Percentiles rank a stretch among this genome's conserved stretches.
phyloP scores from a whole-genome alignment of 2,888 invertebrate genomes.

The Malthinus flaveolus region DNA sequence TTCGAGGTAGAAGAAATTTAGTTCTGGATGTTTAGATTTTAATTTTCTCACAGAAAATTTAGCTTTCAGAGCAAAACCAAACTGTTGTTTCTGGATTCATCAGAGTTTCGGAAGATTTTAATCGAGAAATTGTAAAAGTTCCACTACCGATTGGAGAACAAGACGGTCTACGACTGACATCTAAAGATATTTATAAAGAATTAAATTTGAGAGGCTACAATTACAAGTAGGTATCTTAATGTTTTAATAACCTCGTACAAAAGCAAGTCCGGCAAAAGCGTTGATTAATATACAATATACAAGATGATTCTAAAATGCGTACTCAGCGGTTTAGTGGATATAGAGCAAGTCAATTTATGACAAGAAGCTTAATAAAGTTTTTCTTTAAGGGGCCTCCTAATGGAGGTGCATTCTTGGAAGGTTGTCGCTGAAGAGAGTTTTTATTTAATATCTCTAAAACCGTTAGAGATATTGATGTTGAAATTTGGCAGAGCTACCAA shows the following conservation, averaged over 20 bases:
- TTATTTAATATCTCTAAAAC: no score
- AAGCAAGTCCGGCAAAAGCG: background rate
- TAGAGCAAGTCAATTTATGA: no score
- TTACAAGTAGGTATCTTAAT: slow-evolving; percentile 38
- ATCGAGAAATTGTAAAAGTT: background rate
- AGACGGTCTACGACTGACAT: background rate
- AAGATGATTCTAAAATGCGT: no score
- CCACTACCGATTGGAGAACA: background rate
- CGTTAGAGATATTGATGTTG: no score
- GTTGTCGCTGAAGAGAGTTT: no score
- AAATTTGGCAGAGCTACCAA: no score
- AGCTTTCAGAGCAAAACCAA: background rate
- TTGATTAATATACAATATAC: background rate
- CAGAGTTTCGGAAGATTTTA: slow-evolving; percentile 4
- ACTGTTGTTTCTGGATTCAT: slow-evolving; percentile 3
- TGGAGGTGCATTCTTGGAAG: no score
- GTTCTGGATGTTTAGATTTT: no score
- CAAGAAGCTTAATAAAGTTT: no score
- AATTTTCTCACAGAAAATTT: background rate
- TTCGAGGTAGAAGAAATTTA: slow-evolving; percentile 40
- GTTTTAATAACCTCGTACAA: no score
- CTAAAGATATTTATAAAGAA: slow-evolving; percentile 55
- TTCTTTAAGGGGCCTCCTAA: no score
- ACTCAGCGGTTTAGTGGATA: background rate
- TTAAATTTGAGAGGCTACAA: slow-evolving; percentile 71